A percentile compares a stretch with the other conserved stretches of the same genome.
phyloP scores from a whole-genome alignment of 2,888 invertebrate species.

The Euplexia lucipara region DNA sequence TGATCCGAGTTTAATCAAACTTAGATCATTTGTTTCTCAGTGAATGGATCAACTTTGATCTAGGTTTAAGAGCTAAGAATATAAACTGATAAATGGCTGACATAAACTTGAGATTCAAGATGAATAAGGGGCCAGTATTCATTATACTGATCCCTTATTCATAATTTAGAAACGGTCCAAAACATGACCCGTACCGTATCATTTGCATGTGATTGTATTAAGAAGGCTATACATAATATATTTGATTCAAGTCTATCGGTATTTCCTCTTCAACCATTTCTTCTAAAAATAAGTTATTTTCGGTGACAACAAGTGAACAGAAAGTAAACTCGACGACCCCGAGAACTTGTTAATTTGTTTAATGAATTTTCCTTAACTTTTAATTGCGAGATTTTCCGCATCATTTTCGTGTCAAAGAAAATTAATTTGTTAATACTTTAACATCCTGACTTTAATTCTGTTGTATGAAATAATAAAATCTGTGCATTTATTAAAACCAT shows the following conservation, averaged over 20 bases:
- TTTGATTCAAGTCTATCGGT: neutral
- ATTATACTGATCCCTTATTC: neutral
- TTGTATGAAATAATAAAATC: neutral
- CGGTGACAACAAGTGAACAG: slow-evolving; percentile 7
- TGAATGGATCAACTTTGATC: slow-evolving; percentile 39
- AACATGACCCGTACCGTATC: neutral
- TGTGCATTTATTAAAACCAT: too few relatives aligned
- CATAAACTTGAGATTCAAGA: slow-evolving; percentile 13
- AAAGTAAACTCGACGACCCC: slow-evolving; percentile 3
- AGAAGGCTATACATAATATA: neutral
- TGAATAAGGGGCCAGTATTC: slow-evolving; percentile 1
- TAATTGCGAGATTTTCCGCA: slow-evolving; percentile 37
- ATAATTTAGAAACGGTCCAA: neutral
- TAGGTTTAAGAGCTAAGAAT: slow-evolving; percentile 36
- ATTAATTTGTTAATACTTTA: slow-evolving; percentile 34
- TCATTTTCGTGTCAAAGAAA: slow-evolving; percentile 23
- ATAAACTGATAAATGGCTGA: slow-evolving; percentile 32
- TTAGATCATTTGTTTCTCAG: slow-evolving; percentile 43
- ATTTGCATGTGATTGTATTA: neutral
- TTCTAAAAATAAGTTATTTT: slow-evolving; percentile 1
- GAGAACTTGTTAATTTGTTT: slow-evolving; percentile 40
- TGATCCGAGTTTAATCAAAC: slow-evolving; percentile 47
- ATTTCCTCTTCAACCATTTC: neutral
- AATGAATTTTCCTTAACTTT: slow-evolving; percentile 36
- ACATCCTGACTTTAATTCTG: slow-evolving; percentile 1